These are phyloP conservation scores for Phrynocephalus guinanensis DNA, from an alignment of 2,797 vertebrate genomes.

Conservation along the genomic window DNA sequence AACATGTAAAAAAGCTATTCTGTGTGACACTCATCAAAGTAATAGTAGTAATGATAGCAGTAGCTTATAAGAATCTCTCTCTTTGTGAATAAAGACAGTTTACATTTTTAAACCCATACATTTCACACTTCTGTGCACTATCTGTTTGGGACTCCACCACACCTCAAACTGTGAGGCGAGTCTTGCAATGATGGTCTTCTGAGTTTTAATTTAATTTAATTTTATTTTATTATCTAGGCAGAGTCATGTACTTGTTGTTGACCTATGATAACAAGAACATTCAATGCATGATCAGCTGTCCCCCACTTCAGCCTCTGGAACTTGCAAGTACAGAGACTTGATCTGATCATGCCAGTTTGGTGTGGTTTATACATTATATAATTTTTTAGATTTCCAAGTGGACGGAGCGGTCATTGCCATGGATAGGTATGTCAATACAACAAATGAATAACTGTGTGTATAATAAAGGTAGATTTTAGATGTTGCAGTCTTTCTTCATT, in stretches of 20 bases:
- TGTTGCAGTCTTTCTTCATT: neutral
- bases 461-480: neutral
- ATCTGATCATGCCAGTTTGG: neutral
- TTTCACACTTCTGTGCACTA: neutral
- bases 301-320: neutral
- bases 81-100: neutral
- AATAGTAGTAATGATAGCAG: no score
- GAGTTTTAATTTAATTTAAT: conserved; percentile 3
- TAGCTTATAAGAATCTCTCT: no score
- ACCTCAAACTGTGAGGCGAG: neutral
- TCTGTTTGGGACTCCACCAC: neutral
- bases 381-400: neutral
- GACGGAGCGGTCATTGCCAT: neutral
- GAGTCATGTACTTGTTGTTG: neutral
- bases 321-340: neutral
- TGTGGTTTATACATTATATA: neutral
- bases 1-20: neutral
- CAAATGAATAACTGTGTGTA: neutral
- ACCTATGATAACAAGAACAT: neutral
- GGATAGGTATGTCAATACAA: neutral
- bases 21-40: neutral
- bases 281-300: neutral
- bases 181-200: neutral
- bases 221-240: neutral
- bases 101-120: neutral